Conservation (phyloP, 2,113 vertebrate genomes). For the Malurus cyaneus region DNA sequence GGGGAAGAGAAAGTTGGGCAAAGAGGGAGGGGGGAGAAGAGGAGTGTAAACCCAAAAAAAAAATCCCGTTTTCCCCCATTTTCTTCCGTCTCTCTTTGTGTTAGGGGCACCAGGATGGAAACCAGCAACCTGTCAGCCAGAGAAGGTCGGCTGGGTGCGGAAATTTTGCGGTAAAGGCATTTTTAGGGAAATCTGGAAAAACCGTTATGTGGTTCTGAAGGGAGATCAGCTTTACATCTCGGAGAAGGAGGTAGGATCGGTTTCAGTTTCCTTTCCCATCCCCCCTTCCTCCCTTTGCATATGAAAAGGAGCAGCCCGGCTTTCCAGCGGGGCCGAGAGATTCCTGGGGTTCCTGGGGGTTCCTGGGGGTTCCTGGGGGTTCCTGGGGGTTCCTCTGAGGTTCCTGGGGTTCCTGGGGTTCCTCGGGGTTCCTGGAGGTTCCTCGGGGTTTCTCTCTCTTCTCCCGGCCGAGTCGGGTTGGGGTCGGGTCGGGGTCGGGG, state of each 20-base stretch:
- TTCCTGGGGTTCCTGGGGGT: not conserved
- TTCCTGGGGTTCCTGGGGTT: not conserved
- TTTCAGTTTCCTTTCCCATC: not conserved
- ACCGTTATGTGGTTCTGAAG: slow-evolving; percentile 88
- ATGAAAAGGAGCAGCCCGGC: not conserved
- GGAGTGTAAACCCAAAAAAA: not conserved
- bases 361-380: too few relatives aligned
- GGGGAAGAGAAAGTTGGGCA: slow-evolving; percentile 8
- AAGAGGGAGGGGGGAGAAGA: not conserved
- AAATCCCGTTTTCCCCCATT: not conserved
- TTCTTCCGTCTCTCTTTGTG: not conserved
- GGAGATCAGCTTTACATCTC: slow-evolving; percentile 92
- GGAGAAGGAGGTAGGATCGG: slow-evolving; percentile 88
- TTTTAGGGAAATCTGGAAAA: slow-evolving; percentile 97
- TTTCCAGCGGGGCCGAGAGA: not conserved
- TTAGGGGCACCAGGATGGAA: slow-evolving; percentile 84
- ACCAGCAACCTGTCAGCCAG: slow-evolving; percentile 76
- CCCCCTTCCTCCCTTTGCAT: not conserved
- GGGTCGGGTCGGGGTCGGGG: not conserved
- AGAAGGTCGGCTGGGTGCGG: slow-evolving; percentile 95
- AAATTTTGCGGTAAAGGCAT: slow-evolving; percentile 94
- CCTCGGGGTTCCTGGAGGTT: not conserved
- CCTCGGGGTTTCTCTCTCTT: not conserved
- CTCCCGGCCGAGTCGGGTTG: not conserved
- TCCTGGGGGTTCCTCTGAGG: not conserved